Evolutionary conservation across 2,888 invertebrate species (phyloP), one percentile per base, ranked within the genome.

Genomic region (Podotricha telesiphe): DNA sequence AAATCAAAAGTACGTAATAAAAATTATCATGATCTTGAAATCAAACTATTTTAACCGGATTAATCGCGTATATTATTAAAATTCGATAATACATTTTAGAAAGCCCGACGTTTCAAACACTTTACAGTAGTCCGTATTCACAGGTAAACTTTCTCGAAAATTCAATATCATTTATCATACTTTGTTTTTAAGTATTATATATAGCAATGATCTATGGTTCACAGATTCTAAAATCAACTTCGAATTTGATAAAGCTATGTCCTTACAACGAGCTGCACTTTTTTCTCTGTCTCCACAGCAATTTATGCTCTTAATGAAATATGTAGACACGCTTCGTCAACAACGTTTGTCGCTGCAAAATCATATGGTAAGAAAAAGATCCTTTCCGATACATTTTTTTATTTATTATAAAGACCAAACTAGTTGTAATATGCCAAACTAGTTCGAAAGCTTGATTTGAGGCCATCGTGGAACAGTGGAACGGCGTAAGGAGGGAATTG

Each of bases 231-330:
- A 5, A 13, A 19, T 58, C 40, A 40, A 20, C 6, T 13, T 37
- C 15, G 75, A 76, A 47, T 91, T 87, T 70, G 82, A 87, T 48
- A 77, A 81, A 48, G 80, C 86, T 74, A 72, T 88, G 72, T 75
- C 73, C 58, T 77, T 81, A 76, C 85, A 88, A 47, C 82, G 86
- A 59, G 86, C 85, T 0, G 87, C 89, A 1, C 76, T 88, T 40
- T 78, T 85, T 15, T 86, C 88, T 0, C 73, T 91, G 34, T 78
- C 83, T 0, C 82, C 87, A 0, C 72, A 83, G 1, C 86, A 88
- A 73, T 78, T 86, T 48, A 80, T 80, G 2, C 72, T 88, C 51
- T 79, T 91, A 48, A 78, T 91, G 80, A 79, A 81, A 45, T 90
- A 85, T 69, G 86, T 81, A 0, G 82, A 83, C 19, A 82, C 83